Evolutionary conservation across 2,797 vertebrate species (phyloP).

Genomic region (Pagetopsis macropterus): DNA sequence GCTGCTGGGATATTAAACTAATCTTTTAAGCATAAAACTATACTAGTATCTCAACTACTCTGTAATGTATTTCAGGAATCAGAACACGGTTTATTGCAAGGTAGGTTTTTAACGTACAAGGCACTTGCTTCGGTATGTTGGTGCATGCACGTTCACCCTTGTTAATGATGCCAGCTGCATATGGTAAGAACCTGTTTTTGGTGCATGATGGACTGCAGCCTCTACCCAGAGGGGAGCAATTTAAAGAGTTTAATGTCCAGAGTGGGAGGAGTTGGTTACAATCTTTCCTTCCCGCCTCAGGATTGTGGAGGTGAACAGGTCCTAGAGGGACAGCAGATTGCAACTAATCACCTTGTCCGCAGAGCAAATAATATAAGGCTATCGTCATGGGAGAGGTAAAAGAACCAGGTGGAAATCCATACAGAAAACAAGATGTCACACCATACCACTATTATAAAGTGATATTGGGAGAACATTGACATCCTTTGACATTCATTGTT

Average conservation of each 20-base stretch:
- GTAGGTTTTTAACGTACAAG: no score
- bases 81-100: no score
- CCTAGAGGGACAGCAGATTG: neutral
- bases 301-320: neutral
- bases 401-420: neutral
- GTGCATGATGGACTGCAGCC: neutral
- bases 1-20: no score
- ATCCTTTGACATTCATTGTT: neutral
- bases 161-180: constrained; percentile 11
- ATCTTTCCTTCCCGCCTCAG: neutral
- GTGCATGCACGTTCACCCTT: no score
- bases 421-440: neutral
- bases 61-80: no score
- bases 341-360: neutral
- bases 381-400: neutral
- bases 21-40: no score
- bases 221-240: neutral
- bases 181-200: neutral
- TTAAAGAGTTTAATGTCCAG: neutral
- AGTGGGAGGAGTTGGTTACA: neutral
- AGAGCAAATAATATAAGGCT: neutral
- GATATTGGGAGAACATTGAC: neutral
- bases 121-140: no score
- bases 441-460: no score
- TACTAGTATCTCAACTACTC: no score